phyloP scores from a whole-genome alignment of 2,113 vertebrate genomes.

The Machaerirhynchus nigripectus region DNA sequence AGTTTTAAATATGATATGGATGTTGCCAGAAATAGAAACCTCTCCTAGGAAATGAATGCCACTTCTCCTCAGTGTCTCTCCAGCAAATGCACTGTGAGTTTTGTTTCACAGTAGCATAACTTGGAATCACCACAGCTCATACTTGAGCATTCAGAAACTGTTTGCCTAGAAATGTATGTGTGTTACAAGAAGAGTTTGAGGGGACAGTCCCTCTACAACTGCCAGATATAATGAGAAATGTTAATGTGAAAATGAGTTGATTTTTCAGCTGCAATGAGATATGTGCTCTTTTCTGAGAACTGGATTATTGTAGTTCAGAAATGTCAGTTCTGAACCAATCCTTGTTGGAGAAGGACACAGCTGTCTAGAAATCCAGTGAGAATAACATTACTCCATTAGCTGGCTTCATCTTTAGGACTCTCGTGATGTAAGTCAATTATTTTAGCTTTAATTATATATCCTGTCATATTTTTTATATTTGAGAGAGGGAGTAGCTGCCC shows the following conservation, averaged over 20 bases:
- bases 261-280: background rate
- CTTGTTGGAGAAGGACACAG: background rate
- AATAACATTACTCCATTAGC: background rate
- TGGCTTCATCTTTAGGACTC: background rate
- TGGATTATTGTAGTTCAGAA: background rate
- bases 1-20: background rate
- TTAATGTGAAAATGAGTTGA: background rate
- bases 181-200: background rate
- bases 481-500: background rate
- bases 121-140: background rate
- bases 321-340: background rate
- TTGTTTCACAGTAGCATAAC: background rate
- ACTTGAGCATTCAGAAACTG: background rate
- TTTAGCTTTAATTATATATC: background rate
- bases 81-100: background rate
- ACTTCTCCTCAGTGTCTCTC: background rate
- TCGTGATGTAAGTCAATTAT: background rate
- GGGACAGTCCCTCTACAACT: background rate
- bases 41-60: background rate
- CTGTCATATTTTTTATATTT: background rate
- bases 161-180: background rate
- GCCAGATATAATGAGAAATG: background rate
- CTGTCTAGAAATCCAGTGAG: background rate
- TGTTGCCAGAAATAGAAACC: constrained; percentile 3
- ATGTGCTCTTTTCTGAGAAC: background rate